Conservation (phyloP, 2,888 invertebrate species). For the Eugnorisma glareosa region DNA sequence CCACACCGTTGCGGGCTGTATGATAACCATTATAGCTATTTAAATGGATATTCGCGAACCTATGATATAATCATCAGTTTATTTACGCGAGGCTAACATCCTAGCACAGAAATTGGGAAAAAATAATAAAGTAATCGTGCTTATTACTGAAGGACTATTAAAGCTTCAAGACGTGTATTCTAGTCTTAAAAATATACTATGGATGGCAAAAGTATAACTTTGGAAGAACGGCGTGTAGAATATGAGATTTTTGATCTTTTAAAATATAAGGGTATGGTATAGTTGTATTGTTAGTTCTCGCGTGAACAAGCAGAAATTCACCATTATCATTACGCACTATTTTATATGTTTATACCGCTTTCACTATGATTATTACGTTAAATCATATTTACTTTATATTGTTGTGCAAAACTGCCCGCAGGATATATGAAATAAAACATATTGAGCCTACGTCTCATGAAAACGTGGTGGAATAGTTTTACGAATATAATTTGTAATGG, state of each 20-base stretch:
- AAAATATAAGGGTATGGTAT: constrained; percentile 40
- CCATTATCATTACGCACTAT: constrained; percentile 65
- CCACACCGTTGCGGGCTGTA: constrained; percentile 45
- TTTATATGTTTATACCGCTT: constrained; percentile 71
- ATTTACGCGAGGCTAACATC: constrained; percentile 62
- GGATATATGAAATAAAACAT: constrained; percentile 24
- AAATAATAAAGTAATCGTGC: constrained; percentile 26
- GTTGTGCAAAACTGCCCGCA: constrained; percentile 27
- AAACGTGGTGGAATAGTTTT: constrained; percentile 13
- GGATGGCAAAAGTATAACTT: constrained; percentile 55
- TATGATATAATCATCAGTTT: constrained; percentile 60
- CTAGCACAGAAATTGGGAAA: background rate
- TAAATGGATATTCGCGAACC: constrained; percentile 54
- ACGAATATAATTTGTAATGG: constrained; percentile 10
- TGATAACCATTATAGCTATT: constrained; percentile 38
- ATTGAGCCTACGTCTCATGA: background rate
- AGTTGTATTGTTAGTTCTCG: constrained; percentile 57
- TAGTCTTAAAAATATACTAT: constrained; percentile 48
- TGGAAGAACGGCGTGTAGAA: constrained; percentile 19
- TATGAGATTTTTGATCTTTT: constrained; percentile 52
- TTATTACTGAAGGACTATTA: constrained; percentile 18
- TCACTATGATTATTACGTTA: constrained; percentile 57
- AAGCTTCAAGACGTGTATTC: constrained; percentile 48
- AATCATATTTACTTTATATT: constrained; percentile 56
- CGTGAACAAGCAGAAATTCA: constrained; percentile 57